phyloP scores from a whole-genome alignment of 64 coral and sea anemone genomes.

The Anthopleura sola region DNA sequence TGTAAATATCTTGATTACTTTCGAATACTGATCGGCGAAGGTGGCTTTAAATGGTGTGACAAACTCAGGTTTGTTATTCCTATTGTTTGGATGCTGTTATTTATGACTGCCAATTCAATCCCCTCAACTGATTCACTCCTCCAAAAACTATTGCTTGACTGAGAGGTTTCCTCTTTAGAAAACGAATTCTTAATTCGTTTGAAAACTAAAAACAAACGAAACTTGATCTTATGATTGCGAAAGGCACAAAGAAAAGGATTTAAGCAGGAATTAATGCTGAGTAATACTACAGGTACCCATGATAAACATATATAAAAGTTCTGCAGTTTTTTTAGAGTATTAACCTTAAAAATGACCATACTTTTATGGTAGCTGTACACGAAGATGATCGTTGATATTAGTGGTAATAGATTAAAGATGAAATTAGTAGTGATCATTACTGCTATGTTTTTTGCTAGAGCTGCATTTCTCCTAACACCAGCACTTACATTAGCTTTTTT shows the following conservation, averaged over 20 bases:
- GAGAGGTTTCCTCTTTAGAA: background rate
- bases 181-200: background rate
- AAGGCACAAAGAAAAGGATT: conserved; percentile 60
- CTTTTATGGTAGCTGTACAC: conserved; percentile 18
- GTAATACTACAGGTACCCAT: conserved; percentile 45
- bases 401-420: conserved; percentile 30
- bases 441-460: conserved; percentile 49
- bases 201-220: background rate
- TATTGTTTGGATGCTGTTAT: background rate
- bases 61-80: background rate
- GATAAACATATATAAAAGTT: conserved; percentile 49
- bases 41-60: background rate
- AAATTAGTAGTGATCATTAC: conserved; percentile 48
- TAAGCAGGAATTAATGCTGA: conserved; percentile 54
- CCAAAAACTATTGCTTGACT: background rate
- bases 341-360: background rate
- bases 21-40: background rate
- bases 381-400: conserved; percentile 39
- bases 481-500: conserved; percentile 20
- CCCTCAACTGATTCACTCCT: background rate
- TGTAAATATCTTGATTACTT: background rate
- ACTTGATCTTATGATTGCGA: conserved; percentile 43
- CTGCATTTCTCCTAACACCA: conserved; percentile 43
- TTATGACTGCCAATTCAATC: background rate
- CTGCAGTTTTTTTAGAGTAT: conserved; percentile 9